Percentiles rank a stretch among this genome's conserved stretches.
phyloP scores from a whole-genome alignment of 2,888 invertebrate species.

The Meta bourneti region DNA sequence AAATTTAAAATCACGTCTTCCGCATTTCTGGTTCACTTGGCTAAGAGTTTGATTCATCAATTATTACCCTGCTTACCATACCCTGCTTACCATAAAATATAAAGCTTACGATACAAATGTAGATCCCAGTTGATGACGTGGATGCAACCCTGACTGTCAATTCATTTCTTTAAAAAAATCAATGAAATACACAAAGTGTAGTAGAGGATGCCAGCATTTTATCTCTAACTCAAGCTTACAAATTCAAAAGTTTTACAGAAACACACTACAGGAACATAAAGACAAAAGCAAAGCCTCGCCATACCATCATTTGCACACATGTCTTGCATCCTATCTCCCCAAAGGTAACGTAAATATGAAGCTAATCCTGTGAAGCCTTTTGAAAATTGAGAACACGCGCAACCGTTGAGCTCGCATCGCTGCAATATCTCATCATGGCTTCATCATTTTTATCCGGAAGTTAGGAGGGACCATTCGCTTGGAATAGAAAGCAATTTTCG shows the following conservation, averaged over 20 bases:
- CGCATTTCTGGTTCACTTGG: no score
- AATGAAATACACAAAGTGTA: no score
- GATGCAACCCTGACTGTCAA: no score
- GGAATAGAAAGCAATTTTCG: slow-evolving; percentile 32
- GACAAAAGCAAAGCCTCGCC: neutral
- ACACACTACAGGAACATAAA: neutral
- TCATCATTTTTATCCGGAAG: slow-evolving; percentile 27
- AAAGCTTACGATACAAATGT: no score
- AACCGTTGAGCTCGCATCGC: neutral
- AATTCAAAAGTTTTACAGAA: neutral
- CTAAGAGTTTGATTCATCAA: no score
- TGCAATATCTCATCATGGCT: slow-evolving; percentile 22
- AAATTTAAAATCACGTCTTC: no score
- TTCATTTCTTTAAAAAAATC: no score
- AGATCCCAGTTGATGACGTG: no score
- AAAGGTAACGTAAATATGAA: neutral
- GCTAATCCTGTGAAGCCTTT: neutral
- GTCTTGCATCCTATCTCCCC: neutral
- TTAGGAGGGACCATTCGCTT: slow-evolving; percentile 8
- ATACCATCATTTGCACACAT: neutral
- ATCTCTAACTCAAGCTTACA: no score
- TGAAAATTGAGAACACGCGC: neutral
- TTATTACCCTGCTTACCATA: no score
- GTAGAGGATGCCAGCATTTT: no score
- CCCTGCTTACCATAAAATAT: no score